Percentiles rank a stretch among this genome's conserved stretches.
phyloP scores from a whole-genome alignment of 1,140 invertebrate species.

The Gryllus bimaculatus region DNA sequence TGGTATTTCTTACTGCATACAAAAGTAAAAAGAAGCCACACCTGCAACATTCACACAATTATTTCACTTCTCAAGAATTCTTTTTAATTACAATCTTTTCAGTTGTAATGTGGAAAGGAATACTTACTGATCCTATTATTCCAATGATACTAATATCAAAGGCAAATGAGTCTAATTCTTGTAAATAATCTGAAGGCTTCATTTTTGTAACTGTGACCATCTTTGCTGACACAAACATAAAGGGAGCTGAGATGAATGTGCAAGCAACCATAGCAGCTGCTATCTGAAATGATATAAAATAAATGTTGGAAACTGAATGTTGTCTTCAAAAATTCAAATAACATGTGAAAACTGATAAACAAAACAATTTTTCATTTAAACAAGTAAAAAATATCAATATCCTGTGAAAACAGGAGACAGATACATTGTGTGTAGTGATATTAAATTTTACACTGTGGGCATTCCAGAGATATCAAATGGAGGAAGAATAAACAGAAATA shows the following conservation, averaged over 20 bases:
- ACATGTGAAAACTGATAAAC: too few relatives aligned
- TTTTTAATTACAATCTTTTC: too few relatives aligned
- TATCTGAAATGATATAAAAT: slow-evolving; percentile 46
- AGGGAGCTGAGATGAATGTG: slow-evolving; percentile 84
- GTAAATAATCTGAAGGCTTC: slow-evolving; percentile 56
- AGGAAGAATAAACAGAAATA: too few relatives aligned
- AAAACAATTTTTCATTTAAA: too few relatives aligned
- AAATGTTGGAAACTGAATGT: background rate
- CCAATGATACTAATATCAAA: slow-evolving; percentile 75
- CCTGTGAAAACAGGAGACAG: background rate
- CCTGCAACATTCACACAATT: slow-evolving; percentile 28
- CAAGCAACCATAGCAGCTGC: slow-evolving; percentile 87
- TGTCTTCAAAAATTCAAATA: too few relatives aligned
- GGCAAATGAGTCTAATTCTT: slow-evolving; percentile 65
- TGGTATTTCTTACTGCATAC: slow-evolving; percentile 64
- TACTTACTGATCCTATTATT: slow-evolving; percentile 52
- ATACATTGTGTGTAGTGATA: background rate
- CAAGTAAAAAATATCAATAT: too few relatives aligned
- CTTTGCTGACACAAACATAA: slow-evolving; percentile 92
- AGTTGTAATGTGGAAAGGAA: slow-evolving; percentile 1
- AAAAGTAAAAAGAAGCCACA: slow-evolving; percentile 72
- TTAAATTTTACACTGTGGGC: too few relatives aligned
- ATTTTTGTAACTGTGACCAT: slow-evolving; percentile 68
- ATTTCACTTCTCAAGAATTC: too few relatives aligned
- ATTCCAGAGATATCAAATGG: too few relatives aligned